Percentiles rank a stretch among this genome's conserved stretches.
These are phyloP conservation scores for Rhyzopertha dominica DNA, from an alignment of 1,140 invertebrate species.

Conservation along the genomic window DNA sequence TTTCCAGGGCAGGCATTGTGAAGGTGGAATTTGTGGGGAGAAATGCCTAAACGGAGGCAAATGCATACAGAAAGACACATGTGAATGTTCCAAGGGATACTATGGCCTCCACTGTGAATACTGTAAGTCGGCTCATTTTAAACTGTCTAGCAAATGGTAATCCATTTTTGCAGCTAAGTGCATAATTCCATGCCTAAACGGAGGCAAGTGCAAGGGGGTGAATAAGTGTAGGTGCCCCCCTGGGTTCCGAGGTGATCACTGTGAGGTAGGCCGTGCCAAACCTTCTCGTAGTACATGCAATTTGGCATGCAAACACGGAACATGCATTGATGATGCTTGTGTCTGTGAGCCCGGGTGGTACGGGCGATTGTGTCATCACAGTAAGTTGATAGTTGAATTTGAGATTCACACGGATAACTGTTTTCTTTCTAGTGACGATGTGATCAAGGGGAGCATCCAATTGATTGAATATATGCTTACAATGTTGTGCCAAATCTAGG, in stretches of 20 bases:
- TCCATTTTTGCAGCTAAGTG: constrained; percentile 65
- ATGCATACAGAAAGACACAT: constrained; percentile 88
- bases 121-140: constrained; percentile 64
- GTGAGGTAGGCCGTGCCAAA: constrained; percentile 69
- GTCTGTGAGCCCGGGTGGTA: constrained; percentile 69
- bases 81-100: constrained; percentile 83
- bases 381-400: constrained; percentile 41
- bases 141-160: constrained; percentile 3
- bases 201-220: constrained; percentile 76
- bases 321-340: constrained; percentile 64
- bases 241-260: constrained; percentile 77
- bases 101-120: constrained; percentile 85
- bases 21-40: constrained; percentile 86
- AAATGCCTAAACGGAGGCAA: constrained; percentile 93
- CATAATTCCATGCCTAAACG: constrained; percentile 81
- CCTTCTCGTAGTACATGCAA: constrained; percentile 63
- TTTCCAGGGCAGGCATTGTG: constrained; percentile 87
- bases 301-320: constrained; percentile 66
- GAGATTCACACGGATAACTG: too few relatives aligned
- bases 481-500: too few relatives aligned
- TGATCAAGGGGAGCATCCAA: too few relatives aligned
- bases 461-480: too few relatives aligned
- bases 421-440: constrained; percentile 21
- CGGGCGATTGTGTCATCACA: constrained; percentile 64
- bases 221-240: constrained; percentile 78